Base-by-base conservation (phyloP, 2,797 vertebrate genomes). In the Peromyscus melanophrys region DNA sequence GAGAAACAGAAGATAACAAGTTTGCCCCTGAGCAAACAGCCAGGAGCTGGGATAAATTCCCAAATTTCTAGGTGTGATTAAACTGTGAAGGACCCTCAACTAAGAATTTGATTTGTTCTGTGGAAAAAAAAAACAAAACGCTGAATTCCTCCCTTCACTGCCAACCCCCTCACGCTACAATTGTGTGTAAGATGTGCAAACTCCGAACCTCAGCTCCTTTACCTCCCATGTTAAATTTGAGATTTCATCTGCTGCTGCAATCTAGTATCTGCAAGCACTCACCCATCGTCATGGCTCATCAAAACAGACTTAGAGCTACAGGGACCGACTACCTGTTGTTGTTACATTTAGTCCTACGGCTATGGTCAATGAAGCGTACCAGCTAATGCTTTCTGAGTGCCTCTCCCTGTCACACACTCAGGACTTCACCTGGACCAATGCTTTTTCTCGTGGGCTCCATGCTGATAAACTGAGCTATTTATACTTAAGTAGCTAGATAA, bases 171-270 rank as follows among this genome's bases (percentile, higher is more conserved):
- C 4, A 12, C 6, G 10, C 3, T 31, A 31, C 21, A 27, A 81
- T 37, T 16, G 3, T 6, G 2, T 83, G n/a, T 92, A 65, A 97
- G 52, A 94, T 86, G 83, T 69, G 10, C 27, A 67, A 65, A 92
- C 76, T 52, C n/a, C 37, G 34, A 91, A 87, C 67, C n/a, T 23
- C 7, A 37, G n/a, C 9, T 55, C 96, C 71, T 96, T 92, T 96
- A 37, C 83, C 78, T 46, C 25, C 1, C 34, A 49, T 63, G 55
- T 16, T 84, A 80, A 76, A 91, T 95, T 80, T 90, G 82, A 90
- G 88, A 90, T 93, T 87, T 59, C 78, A 14, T 86, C 49, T 69
- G 90, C 77, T 17, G 6, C 40, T 77, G 19, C 57, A 90, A 83
- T 84, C 71, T 95, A 65, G 46, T 75, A 65, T 95, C 87, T 95